Base-by-base conservation (phyloP, 2,888 invertebrate genomes). In the Acleris cristana region DNA sequence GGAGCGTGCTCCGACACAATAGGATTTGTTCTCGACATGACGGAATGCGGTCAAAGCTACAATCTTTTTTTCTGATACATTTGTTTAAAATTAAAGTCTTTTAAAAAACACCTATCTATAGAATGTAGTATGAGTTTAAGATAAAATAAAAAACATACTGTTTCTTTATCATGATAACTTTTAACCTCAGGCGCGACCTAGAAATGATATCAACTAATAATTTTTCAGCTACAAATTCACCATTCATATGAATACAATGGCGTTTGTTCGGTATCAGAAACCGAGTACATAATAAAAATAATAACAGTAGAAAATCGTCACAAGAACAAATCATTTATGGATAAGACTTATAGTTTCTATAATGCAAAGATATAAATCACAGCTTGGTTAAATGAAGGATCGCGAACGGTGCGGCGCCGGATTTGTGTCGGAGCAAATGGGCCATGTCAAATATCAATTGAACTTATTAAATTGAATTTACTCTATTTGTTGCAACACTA, bases 401-500 rank as follows among this genome's bases (percentile, higher is more conserved):
- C n/a, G n/a, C n/a, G n/a, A 77, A 77, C 73, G 73, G 78, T 77
- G 77, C 74, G 74, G 76, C 76, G 76, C 76, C 72, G 81, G 85
- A 89, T 87, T 87, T 85, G 76, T 81, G 79, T 77, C 80, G 77
- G 73, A 79, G 70, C 73, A 82, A 86, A 84, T 85, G 79, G 82
- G 72, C 79, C 83, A 81, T 84, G 90, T 89, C 89, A 88, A 87
- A 80, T 83, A 79, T 79, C 85, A 88, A 87, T 90, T 91, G 89
- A 87, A 87, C 88, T 86, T 87, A 88, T 88, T 88, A 84, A 85
- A 82, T 80, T 79, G 66, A 82, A 87, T 86, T 83, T 83, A 83
- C 78, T 80, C 71, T 77, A 80, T 79, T 80, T 76, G 79, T 77
- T 76, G 74, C 76, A 71, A 74, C 71, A 72, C 73, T 81, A 82